Evolutionary conservation across 2,888 invertebrate genomes (phyloP).

Genomic region (Choreutis nemorana): DNA sequence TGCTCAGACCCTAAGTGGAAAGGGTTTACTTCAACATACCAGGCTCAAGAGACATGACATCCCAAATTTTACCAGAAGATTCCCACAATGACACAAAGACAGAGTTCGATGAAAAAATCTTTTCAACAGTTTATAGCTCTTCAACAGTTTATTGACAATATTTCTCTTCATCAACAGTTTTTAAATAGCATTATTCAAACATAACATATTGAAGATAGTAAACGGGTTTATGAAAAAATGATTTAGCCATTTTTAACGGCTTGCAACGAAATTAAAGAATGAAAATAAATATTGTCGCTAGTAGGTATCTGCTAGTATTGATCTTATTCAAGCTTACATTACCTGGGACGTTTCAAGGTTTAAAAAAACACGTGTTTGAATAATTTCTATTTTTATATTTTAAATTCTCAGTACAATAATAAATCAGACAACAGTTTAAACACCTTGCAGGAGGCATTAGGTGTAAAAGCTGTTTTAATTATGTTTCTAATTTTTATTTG

Average conservation of each 20-base stretch:
- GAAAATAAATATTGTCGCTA: too few relatives aligned
- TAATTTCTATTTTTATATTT: slow-evolving; percentile 59
- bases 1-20: neutral
- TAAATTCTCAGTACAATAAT: slow-evolving; percentile 53
- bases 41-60: neutral
- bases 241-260: too few relatives aligned
- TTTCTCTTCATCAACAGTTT: slow-evolving; percentile 13
- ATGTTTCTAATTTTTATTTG: slow-evolving; percentile 23
- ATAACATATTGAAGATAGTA: too few relatives aligned
- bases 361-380: slow-evolving; percentile 33
- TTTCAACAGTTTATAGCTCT: slow-evolving; percentile 15
- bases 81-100: slow-evolving; percentile 10
- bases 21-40: neutral
- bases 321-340: too few relatives aligned
- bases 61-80: neutral
- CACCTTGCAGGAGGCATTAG: slow-evolving; percentile 48
- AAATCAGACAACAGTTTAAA: slow-evolving; percentile 55
- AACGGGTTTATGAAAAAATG: too few relatives aligned
- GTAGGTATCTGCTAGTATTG: too few relatives aligned
- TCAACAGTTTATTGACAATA: slow-evolving; percentile 16
- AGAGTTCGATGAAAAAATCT: slow-evolving; percentile 26
- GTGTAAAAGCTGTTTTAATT: slow-evolving; percentile 51
- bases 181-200: too few relatives aligned
- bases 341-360: slow-evolving; percentile 8
- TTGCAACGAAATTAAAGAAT: too few relatives aligned